Evolutionary conservation across 2,888 invertebrate species (phyloP), one percentile per base, ranked within the genome.

Genomic region (Aleiodes testaceus): DNA sequence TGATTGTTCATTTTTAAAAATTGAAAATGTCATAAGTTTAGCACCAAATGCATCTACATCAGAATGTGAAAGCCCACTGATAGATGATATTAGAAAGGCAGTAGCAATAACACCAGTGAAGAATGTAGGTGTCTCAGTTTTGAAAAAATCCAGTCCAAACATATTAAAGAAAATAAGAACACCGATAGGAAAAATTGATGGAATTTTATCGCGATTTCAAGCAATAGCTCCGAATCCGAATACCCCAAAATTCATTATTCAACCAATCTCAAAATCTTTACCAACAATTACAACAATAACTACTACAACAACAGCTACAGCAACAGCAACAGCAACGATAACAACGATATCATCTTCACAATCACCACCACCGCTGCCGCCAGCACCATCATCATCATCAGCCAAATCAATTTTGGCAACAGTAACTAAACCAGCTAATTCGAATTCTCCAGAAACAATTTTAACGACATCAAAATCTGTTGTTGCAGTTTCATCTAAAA

Each of bases 21-120:
- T 91, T 52, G 89, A 90, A 77, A 91, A 87, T 75, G 90, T 91
- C 6, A 85, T 90, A 3, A 91, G 91, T 77, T 87, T 91, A 1
- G 89, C 89, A 22, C 81, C 84, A 3, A 79, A 73, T 52, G n/a
- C 66, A 11, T 78, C 79, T n/a, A n/a, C n/a, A 1, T 76, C 74
- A 52, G 77, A 65, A 1, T 16, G 66, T 3, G 81, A 82, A 50
- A 78, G 72, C 66, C 70, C 78, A 18, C 74, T 80, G 82, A 75
- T 82, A 20, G 78, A 78, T 12, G 82, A 85, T 12, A 82, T 86
- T 12, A 75, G 84, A 66, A 85, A 83, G 75, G 81, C 81, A 2
- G 80, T 84, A 0, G 83, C 82, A 45, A 77, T 75, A 0, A 78
- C 83, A 2, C 80, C 81, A 0, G n/a, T 77, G 0, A 85, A 82